A percentile compares a stretch with the other conserved stretches of the same genome.
phyloP scores from a whole-genome alignment of 1,140 invertebrate genomes.

The Magallana ariakensis region DNA sequence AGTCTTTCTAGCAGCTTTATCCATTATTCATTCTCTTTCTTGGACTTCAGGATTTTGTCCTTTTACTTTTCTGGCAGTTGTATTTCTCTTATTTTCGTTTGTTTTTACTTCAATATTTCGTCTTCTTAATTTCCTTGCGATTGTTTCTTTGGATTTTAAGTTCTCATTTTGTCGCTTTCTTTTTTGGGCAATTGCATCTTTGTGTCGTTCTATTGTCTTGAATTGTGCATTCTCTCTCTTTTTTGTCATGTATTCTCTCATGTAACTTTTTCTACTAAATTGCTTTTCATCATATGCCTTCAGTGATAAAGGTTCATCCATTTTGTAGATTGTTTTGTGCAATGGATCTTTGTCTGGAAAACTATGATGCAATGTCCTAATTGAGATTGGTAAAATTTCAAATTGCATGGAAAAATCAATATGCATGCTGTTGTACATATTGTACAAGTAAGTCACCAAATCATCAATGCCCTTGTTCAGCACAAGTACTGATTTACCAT shows the following conservation, averaged over 20 bases:
- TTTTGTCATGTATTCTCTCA: not conserved
- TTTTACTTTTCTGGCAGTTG: too few species aligned
- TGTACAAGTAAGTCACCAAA: conserved; percentile 3
- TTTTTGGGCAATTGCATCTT: too few species aligned
- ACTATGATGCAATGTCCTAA: conserved; percentile 1
- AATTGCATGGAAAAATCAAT: not conserved
- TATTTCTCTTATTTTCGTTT: too few species aligned
- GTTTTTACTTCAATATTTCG: too few species aligned
- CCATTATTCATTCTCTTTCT: too few species aligned
- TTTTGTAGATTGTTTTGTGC: not conserved
- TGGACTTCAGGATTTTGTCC: too few species aligned
- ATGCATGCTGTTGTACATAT: conserved; percentile 27
- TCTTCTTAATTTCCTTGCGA: not conserved
- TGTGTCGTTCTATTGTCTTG: too few species aligned
- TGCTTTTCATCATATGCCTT: not conserved
- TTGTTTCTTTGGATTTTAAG: not conserved
- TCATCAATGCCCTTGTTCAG: not conserved
- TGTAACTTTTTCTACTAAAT: not conserved
- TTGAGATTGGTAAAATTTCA: conserved; percentile 32
- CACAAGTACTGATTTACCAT: conserved; percentile 25
- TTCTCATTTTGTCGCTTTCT: too few species aligned
- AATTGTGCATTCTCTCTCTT: not conserved
- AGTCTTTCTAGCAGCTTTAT: too few species aligned
- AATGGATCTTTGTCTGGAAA: conserved; percentile 3
- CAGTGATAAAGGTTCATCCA: not conserved